Evolutionary conservation across 2,113 vertebrate species (phyloP).

Genomic region (Nanger granti): DNA sequence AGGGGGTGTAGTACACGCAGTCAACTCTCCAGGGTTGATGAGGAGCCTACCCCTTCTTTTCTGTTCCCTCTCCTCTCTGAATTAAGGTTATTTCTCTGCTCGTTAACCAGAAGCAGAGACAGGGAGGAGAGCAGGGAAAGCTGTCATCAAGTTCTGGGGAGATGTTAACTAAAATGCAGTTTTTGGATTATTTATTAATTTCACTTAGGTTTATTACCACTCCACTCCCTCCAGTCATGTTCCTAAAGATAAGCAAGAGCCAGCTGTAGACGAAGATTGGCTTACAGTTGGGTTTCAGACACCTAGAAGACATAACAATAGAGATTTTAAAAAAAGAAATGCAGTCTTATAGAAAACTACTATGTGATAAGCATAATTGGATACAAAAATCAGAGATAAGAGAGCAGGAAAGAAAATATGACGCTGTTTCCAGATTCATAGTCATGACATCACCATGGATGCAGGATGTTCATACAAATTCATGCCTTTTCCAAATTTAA

Average conservation of each 20-base stretch:
- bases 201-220: background rate
- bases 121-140: background rate
- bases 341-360: background rate
- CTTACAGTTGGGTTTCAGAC: background rate
- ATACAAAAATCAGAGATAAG: background rate
- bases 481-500: constrained; percentile 24
- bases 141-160: background rate
- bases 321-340: background rate
- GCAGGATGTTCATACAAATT: background rate
- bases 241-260: background rate
- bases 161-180: background rate
- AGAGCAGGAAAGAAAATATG: background rate
- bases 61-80: background rate
- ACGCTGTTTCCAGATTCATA: constrained; percentile 23
- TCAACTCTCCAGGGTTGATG: background rate
- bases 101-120: background rate
- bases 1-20: background rate
- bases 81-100: background rate
- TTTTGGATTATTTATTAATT: constrained; percentile 27
- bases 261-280: background rate
- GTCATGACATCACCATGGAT: background rate
- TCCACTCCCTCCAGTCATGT: background rate
- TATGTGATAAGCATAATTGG: background rate
- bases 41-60: fast-evolving
- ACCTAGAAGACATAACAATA: background rate